These are phyloP conservation scores for Falco novaeseelandiae DNA, from an alignment of 2,797 vertebrate species.

Conservation along the genomic window DNA sequence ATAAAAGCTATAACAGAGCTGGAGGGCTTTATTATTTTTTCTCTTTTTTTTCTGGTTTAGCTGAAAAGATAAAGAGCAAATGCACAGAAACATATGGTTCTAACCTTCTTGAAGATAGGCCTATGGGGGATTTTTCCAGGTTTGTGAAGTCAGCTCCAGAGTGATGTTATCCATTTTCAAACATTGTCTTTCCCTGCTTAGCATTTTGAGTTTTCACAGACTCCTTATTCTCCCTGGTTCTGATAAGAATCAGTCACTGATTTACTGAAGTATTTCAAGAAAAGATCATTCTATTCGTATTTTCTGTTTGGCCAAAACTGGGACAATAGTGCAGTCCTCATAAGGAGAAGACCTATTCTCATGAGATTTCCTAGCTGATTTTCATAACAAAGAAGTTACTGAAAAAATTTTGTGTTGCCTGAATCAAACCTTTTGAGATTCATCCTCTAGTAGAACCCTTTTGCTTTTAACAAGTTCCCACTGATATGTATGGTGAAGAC, in stretches of 20 bases:
- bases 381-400: constrained; percentile 52
- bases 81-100: constrained; percentile 54
- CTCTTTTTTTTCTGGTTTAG: constrained; percentile 43
- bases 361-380: constrained; percentile 17
- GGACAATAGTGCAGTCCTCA: neutral
- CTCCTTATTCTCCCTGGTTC: neutral
- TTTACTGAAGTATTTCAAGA: constrained; percentile 17
- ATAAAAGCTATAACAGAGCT: constrained; percentile 53
- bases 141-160: constrained; percentile 44
- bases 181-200: constrained; percentile 43
- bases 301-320: constrained; percentile 3
- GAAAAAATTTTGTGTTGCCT: constrained; percentile 6
- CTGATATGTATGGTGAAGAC: constrained; percentile 10
- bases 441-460: neutral
- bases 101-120: constrained; percentile 46
- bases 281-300: neutral
- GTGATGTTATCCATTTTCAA: constrained; percentile 26
- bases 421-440: constrained; percentile 45
- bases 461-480: constrained; percentile 40
- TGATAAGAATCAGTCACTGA: neutral
- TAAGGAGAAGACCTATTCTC: neutral
- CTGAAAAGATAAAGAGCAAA: constrained; percentile 53
- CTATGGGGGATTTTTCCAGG: constrained; percentile 40
- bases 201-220: constrained; percentile 45
- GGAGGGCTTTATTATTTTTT: constrained; percentile 48